phyloP scores from a whole-genome alignment of 53 echinoderm and acorn worm species.

The Paracentrotus lividus region DNA sequence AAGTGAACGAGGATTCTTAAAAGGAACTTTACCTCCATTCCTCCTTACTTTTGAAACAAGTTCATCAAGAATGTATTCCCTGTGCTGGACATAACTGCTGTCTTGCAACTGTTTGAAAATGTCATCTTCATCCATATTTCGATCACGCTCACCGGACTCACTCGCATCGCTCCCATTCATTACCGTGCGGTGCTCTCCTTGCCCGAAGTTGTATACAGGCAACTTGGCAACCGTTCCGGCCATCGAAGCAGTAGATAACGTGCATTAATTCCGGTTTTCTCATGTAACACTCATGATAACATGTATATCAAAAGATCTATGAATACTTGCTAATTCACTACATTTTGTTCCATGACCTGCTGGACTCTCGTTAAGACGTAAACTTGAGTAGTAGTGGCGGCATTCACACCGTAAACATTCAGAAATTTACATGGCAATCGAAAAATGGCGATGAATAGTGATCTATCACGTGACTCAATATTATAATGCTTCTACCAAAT shows the following conservation, averaged over 20 bases:
- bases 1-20: constrained; percentile 84
- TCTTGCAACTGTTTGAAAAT: constrained; percentile 92
- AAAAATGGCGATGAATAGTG: constrained; percentile 63
- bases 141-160: constrained; percentile 53
- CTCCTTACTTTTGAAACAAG: constrained; percentile 82
- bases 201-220: constrained; percentile 91
- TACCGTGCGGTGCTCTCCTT: constrained; percentile 75
- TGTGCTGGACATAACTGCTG: constrained; percentile 82
- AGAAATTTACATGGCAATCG: constrained; percentile 67
- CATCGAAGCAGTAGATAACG: constrained; percentile 82
- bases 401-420: constrained; percentile 62
- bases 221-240: constrained; percentile 99
- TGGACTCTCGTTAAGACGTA: not conserved
- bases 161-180: constrained; percentile 72
- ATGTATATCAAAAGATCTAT: not conserved
- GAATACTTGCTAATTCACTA: constrained; percentile 19
- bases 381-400: not conserved
- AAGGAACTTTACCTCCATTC: constrained; percentile 90
- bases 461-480: constrained; percentile 62
- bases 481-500: not conserved
- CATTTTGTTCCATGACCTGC: constrained; percentile 13
- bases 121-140: constrained; percentile 98
- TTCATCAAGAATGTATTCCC: constrained; percentile 88
- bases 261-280: constrained; percentile 58
- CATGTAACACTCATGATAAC: constrained; percentile 52